These are phyloP conservation scores for Hemistola chrysoprasaria DNA, from an alignment of 2,888 invertebrate genomes.

Conservation along the genomic window DNA sequence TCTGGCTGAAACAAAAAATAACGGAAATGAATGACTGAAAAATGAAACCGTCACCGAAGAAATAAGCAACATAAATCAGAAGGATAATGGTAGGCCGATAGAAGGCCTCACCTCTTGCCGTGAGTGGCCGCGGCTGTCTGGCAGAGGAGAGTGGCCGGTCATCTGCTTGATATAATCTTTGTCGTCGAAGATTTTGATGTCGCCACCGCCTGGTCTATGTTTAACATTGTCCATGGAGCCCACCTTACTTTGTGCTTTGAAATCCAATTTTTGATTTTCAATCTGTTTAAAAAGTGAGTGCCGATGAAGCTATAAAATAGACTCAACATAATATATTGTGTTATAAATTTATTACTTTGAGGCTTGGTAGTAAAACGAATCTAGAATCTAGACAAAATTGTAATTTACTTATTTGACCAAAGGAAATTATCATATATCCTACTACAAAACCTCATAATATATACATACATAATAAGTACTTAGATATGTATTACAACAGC, in stretches of 20 bases:
- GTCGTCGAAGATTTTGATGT: slow-evolving; percentile 96
- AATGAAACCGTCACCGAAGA: slow-evolving; percentile 53
- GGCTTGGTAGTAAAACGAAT: too few species aligned
- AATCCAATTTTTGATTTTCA: slow-evolving; percentile 94
- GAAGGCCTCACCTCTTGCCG: slow-evolving; percentile 76
- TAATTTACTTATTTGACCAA: too few species aligned
- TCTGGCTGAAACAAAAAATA: slow-evolving; percentile 78
- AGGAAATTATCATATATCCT: too few species aligned
- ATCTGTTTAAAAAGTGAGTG: slow-evolving; percentile 85
- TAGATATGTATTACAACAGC: too few species aligned
- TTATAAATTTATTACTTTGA: slow-evolving; percentile 1
- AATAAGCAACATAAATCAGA: slow-evolving; percentile 42
- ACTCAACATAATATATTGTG: slow-evolving; percentile 20
- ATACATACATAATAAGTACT: too few species aligned
- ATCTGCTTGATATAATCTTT: slow-evolving; percentile 94
- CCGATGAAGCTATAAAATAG: slow-evolving; percentile 52
- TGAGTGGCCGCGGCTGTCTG: slow-evolving; percentile 62
- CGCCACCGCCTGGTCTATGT: slow-evolving; percentile 96
- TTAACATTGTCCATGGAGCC: slow-evolving; percentile 95
- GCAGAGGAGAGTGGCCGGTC: slow-evolving; percentile 68
- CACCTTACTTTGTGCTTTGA: slow-evolving; percentile 96
- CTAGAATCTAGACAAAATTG: too few species aligned
- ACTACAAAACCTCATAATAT: too few species aligned
- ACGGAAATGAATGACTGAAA: slow-evolving; percentile 37
- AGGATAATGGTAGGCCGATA: slow-evolving; percentile 36